Percentiles rank a stretch among this genome's conserved stretches.
Evolutionary conservation across 2,797 vertebrate genomes (phyloP).

Genomic region (Hybognathus amarus): DNA sequence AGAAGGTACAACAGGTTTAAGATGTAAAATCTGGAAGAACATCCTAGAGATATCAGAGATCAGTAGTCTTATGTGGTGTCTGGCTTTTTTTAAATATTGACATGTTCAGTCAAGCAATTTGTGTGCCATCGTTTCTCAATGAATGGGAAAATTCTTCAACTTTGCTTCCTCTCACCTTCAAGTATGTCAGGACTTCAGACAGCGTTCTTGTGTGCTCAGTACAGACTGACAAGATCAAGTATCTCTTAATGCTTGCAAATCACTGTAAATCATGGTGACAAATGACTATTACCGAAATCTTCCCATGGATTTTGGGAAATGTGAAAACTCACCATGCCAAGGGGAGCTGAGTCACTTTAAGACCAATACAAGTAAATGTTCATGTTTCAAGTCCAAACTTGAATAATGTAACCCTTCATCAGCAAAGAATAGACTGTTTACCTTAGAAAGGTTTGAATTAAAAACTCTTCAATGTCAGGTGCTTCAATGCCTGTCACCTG

Average conservation of each 20-base stretch:
- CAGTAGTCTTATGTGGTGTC: conserved; percentile 16
- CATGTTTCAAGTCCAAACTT: conserved; percentile 57
- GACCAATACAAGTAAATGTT: conserved; percentile 44
- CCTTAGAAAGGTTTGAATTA: conserved; percentile 63
- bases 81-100: conserved; percentile 21
- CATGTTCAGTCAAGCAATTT: conserved; percentile 43
- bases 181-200: conserved; percentile 32
- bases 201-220: conserved; percentile 27
- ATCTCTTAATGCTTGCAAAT: conserved; percentile 56
- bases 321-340: conserved; percentile 45
- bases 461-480: conserved; percentile 63
- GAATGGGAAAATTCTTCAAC: conserved; percentile 24
- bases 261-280: conserved; percentile 45
- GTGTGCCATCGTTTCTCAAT: conserved; percentile 18
- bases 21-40: conserved; percentile 38
- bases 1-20: conserved; percentile 40
- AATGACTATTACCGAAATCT: conserved; percentile 51
- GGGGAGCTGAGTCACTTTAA: conserved; percentile 56
- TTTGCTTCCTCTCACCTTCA: conserved; percentile 35
- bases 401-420: conserved; percentile 56
- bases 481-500: conserved; percentile 54
- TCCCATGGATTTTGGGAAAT: conserved; percentile 58
- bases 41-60: conserved; percentile 20
- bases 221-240: conserved; percentile 47
- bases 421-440: conserved; percentile 60